A percentile compares a stretch with the other conserved stretches of the same genome.
phyloP scores from a whole-genome alignment of 2,113 vertebrate species.

The Mesembrinibis cayennensis region DNA sequence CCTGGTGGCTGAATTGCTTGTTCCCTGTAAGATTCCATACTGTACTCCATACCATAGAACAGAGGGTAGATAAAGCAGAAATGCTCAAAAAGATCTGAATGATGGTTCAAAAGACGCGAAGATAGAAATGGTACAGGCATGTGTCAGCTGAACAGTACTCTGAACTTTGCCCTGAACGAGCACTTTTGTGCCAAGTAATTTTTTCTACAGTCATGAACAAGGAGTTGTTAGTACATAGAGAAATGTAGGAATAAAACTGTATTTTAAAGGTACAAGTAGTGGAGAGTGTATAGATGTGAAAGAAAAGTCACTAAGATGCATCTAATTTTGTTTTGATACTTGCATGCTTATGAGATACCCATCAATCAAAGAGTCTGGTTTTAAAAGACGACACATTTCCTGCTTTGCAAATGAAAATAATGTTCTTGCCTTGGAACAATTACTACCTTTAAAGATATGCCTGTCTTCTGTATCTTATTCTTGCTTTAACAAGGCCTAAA shows the following conservation, averaged over 20 bases:
- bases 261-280: background rate
- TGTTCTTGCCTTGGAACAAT: background rate
- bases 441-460: background rate
- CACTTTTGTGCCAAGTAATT: background rate
- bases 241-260: background rate
- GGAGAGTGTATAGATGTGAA: background rate
- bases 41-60: background rate
- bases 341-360: background rate
- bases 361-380: background rate
- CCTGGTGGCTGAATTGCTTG: background rate
- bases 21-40: background rate
- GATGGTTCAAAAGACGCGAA: background rate
- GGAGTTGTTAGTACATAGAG: background rate
- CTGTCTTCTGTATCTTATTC: background rate
- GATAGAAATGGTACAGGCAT: background rate
- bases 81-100: background rate
- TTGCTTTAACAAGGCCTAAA: background rate
- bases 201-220: background rate
- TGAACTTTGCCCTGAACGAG: background rate
- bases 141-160: background rate
- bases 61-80: background rate
- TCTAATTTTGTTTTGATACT: background rate
- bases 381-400: background rate
- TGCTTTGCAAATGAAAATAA: background rate
- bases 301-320: background rate